Evolutionary conservation across 2,797 vertebrate species (phyloP).

Genomic region (Bryconaethiops microstoma): DNA sequence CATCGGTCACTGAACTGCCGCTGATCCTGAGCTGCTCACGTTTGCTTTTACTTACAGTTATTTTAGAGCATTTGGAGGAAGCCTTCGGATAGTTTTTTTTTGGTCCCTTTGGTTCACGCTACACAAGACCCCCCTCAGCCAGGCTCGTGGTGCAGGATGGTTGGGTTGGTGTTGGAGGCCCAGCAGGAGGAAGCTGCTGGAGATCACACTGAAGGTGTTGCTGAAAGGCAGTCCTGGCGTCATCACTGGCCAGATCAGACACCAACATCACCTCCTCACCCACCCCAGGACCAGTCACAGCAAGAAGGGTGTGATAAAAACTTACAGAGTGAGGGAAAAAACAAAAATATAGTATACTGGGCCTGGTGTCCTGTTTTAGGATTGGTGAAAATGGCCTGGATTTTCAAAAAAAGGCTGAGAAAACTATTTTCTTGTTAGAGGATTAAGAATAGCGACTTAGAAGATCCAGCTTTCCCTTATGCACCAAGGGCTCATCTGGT

Average conservation of each 20-base stretch:
- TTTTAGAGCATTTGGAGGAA: background rate
- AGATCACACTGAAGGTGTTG: conserved; percentile 53
- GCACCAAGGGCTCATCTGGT: conserved; percentile 48
- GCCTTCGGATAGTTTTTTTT: background rate
- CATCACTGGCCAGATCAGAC: conserved; percentile 29
- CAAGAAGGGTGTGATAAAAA: conserved; percentile 52
- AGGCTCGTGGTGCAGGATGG: conserved; percentile 19
- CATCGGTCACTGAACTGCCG: conserved; percentile 27
- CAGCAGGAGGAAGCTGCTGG: conserved; percentile 47
- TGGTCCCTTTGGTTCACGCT: conserved; percentile 6
- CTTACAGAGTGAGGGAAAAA: conserved; percentile 42
- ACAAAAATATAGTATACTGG: conserved; percentile 38
- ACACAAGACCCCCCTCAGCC: background rate
- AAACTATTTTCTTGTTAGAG: conserved; percentile 24
- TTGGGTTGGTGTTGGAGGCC: conserved; percentile 46
- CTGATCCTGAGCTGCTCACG: conserved; percentile 12
- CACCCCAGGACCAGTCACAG: conserved; percentile 52
- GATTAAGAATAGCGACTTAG: conserved; percentile 21
- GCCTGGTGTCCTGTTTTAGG: background rate
- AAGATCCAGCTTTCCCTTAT: conserved; percentile 21
- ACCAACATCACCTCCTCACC: conserved; percentile 56
- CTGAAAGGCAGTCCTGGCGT: conserved; percentile 51
- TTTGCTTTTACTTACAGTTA: background rate
- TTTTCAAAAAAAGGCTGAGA: conserved; percentile 6
- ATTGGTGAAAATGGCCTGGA: background rate